Conservation (phyloP, 2,888 invertebrate species). For the Iselma pallidipennis region DNA sequence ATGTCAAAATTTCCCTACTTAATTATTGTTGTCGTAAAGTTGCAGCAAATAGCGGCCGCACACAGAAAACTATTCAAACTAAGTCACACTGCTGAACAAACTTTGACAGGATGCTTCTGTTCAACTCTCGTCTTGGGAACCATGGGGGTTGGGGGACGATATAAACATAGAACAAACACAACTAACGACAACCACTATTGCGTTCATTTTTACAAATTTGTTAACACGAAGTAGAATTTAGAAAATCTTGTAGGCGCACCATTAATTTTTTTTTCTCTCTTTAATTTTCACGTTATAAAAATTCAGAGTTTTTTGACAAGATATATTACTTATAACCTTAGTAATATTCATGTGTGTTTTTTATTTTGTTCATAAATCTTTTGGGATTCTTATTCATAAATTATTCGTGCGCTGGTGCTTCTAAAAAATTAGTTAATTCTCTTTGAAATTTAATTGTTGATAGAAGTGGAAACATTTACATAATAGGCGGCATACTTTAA, state of each 20-base stretch:
- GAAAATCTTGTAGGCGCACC: neutral
- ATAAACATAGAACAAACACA: slow-evolving; percentile 23
- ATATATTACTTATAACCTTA: neutral
- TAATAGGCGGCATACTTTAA: no score
- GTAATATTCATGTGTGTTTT: neutral
- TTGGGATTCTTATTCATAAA: neutral
- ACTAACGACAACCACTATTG: neutral
- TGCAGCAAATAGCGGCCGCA: slow-evolving; percentile 41
- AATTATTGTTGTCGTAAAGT: slow-evolving; percentile 49
- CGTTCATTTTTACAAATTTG: neutral
- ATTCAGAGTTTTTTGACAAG: neutral
- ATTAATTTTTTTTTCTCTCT: neutral
- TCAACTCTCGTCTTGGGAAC: slow-evolving; percentile 40
- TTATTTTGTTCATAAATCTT: neutral
- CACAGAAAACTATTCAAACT: slow-evolving; percentile 37
- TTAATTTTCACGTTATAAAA: neutral
- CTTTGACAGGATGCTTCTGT: slow-evolving; percentile 39
- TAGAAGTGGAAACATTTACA: neutral
- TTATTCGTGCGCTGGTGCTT: neutral
- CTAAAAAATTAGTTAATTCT: neutral
- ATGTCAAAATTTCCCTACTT: slow-evolving; percentile 44
- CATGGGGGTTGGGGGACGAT: slow-evolving; percentile 26
- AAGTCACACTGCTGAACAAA: slow-evolving; percentile 36
- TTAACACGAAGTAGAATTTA: neutral
- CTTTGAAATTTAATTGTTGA: neutral